phyloP scores from a whole-genome alignment of 2,797 vertebrate genomes.

The Intellagama lesueurii region DNA sequence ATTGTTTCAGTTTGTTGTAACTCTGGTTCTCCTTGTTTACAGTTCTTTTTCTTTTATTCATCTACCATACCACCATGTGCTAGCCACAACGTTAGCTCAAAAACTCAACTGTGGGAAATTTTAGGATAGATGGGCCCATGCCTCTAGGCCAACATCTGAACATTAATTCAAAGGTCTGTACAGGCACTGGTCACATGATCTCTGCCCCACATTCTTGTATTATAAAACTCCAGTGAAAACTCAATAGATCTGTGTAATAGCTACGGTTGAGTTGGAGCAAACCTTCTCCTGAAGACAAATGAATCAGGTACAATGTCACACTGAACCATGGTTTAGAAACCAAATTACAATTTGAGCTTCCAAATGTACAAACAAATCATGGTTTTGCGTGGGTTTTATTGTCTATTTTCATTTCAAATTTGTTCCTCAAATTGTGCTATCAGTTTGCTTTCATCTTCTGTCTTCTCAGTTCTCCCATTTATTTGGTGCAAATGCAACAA shows the following conservation, averaged over 20 bases:
- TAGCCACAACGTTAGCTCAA: neutral
- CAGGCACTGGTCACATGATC: neutral
- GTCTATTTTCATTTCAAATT: neutral
- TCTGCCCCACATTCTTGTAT: neutral
- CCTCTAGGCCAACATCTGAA: neutral
- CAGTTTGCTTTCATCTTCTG: neutral
- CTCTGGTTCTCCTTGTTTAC: neutral
- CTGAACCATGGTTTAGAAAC: neutral
- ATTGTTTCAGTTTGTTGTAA: neutral
- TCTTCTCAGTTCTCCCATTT: neutral
- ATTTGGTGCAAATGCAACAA: neutral
- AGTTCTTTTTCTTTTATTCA: neutral
- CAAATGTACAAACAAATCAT: neutral
- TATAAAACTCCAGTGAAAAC: neutral
- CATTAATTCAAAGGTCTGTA: neutral
- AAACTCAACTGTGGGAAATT: neutral
- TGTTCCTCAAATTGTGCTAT: neutral
- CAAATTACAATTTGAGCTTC: neutral
- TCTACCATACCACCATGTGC: too few relatives aligned
- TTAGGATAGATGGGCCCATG: neutral
- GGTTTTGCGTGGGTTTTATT: neutral
- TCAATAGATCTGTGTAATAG: neutral
- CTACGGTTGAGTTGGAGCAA: neutral
- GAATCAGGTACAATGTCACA: neutral
- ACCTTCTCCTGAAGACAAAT: neutral